Percentiles rank a stretch among this genome's conserved stretches.
Evolutionary conservation across 2,888 invertebrate genomes (phyloP).

Genomic region (Lysandra coridon): DNA sequence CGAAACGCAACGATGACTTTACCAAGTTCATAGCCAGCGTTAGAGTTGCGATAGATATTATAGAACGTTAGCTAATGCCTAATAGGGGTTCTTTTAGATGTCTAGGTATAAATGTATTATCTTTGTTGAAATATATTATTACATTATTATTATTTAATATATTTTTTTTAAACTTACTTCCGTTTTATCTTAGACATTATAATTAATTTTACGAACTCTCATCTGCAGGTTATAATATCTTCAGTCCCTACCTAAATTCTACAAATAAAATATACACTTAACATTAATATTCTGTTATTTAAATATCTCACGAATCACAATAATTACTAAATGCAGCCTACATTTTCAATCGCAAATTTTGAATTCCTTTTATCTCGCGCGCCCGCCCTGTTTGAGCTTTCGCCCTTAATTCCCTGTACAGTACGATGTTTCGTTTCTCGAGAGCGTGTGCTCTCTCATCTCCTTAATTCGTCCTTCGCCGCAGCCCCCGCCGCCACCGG

Average conservation of each 20-base stretch:
- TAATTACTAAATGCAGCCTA: constrained; percentile 21
- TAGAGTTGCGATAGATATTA: constrained; percentile 16
- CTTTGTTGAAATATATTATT: neutral
- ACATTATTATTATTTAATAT: neutral
- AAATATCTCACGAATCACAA: constrained; percentile 5
- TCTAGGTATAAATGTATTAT: neutral
- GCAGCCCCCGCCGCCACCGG: constrained; percentile 74
- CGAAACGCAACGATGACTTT: constrained; percentile 71
- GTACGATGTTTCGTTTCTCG: constrained; percentile 72
- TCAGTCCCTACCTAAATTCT: neutral
- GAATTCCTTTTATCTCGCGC: constrained; percentile 18
- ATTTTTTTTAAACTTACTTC: neutral
- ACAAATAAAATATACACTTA: neutral
- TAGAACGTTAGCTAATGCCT: neutral
- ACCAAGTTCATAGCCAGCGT: constrained; percentile 51
- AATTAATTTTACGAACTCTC: neutral
- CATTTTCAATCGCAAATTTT: constrained; percentile 16
- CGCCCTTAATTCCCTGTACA: constrained; percentile 68
- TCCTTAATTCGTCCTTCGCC: constrained; percentile 81
- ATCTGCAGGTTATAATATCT: neutral
- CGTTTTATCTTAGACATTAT: neutral
- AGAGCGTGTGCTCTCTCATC: constrained; percentile 80
- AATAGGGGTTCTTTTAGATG: neutral
- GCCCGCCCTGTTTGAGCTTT: constrained; percentile 36
- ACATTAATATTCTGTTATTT: neutral